Percentiles rank a stretch among this genome's conserved stretches.
These are phyloP conservation scores for Basileuterus tristriatus DNA, from an alignment of 2,797 vertebrate genomes.

Conservation along the genomic window DNA sequence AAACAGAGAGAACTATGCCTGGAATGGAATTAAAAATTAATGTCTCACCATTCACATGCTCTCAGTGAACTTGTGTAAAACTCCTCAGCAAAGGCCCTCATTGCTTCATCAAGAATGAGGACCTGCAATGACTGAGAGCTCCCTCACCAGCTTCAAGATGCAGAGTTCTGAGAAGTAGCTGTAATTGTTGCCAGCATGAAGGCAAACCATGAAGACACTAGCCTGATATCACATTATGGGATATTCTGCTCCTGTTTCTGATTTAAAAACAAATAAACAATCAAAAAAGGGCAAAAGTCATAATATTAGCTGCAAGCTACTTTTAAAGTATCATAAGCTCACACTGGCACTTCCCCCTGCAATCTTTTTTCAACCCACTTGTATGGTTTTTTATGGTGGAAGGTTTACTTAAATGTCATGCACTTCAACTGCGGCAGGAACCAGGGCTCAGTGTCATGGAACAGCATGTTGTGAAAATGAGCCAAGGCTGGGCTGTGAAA, in stretches of 20 bases:
- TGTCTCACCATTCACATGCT: not conserved
- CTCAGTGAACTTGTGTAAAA: not conserved
- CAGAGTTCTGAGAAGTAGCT: not conserved
- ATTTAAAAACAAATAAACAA: not conserved
- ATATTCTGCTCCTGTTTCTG: not conserved
- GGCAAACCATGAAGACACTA: not conserved
- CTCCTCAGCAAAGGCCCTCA: not conserved
- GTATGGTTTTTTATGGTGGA: not conserved
- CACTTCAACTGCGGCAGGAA: not conserved
- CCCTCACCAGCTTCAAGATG: not conserved
- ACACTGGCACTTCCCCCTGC: not conserved
- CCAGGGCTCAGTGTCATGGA: not conserved
- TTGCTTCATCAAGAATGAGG: not conserved
- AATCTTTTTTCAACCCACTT: fast-evolving
- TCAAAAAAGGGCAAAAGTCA: not conserved
- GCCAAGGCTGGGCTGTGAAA: not conserved
- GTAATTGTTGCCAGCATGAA: not conserved
- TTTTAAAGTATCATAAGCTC: not conserved
- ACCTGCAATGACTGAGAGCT: not conserved
- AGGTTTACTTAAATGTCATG: not conserved
- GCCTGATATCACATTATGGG: not conserved
- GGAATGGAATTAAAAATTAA: not conserved
- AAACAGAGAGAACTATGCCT: not conserved
- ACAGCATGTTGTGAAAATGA: not conserved
- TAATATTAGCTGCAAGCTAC: not conserved